These are phyloP conservation scores for Himalopsyche anomala DNA, from an alignment of 2,888 invertebrate species.

Conservation along the genomic window DNA sequence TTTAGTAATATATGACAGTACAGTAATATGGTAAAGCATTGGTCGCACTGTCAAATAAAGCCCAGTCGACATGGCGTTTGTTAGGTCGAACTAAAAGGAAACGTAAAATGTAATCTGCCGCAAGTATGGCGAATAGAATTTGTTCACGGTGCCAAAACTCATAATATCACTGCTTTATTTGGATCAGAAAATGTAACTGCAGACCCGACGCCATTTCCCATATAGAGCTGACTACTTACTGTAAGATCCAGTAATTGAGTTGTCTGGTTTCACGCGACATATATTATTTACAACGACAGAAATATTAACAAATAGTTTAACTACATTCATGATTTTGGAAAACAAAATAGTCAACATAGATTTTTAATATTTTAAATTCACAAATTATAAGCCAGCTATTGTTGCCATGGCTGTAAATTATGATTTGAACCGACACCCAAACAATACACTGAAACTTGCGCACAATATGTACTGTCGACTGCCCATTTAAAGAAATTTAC, in stretches of 20 bases:
- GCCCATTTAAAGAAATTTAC: no score
- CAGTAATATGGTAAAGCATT: background rate
- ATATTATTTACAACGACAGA: no score
- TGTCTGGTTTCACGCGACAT: background rate
- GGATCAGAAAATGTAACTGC: constrained; percentile 37
- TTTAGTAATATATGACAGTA: no score
- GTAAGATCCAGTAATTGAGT: background rate
- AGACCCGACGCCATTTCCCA: constrained; percentile 7
- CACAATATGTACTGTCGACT: no score
- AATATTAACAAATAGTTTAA: no score
- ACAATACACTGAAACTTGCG: no score
- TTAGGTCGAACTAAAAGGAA: constrained; percentile 33
- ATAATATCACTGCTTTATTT: constrained; percentile 42
- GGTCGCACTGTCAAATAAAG: constrained; percentile 21
- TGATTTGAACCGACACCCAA: no score
- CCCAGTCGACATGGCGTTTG: constrained; percentile 9
- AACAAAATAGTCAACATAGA: no score
- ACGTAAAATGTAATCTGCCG: constrained; percentile 40
- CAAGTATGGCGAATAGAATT: constrained; percentile 42
- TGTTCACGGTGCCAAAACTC: constrained; percentile 37
- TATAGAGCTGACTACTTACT: background rate
- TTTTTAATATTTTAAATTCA: no score
- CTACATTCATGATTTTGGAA: no score
- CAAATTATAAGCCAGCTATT: no score
- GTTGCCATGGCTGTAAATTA: no score